Base-by-base conservation (phyloP, 2,888 invertebrate genomes). In the Sussaba pulchella region DNA sequence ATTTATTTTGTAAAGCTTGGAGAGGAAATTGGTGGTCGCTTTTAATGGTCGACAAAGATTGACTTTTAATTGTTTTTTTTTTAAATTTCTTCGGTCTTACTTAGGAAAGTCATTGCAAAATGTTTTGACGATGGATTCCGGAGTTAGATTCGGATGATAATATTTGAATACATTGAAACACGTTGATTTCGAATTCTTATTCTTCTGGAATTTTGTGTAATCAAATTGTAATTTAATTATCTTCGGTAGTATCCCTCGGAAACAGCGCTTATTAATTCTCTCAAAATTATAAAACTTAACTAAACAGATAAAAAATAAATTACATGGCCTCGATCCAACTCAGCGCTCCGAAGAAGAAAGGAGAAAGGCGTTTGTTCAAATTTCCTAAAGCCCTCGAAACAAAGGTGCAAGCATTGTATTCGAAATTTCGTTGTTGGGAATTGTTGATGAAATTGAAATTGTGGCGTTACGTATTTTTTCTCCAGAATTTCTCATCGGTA, bases 401-500 rank as follows among this genome's bases (percentile, higher is more conserved):
- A 57, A 57, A 8, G 17, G 3, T 10, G 0, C 54, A n/a, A 36
- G 14, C 57, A 36, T 54, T 31, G 36, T 57, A 14, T 57, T 36
- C 17, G 5, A 31, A 10, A 17, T 36, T 8, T 17, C 17, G n/a
- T 17, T 57, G n/a, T 36, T 31, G 14, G 9, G 17, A 31, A 6
- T 5, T 9, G 31, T 57, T 31, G 9, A 36, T 17, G 31, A 31
- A 36, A n/a, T n/a, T n/a, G 31, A 57, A 57, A 26, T 57, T 41
- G 39, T n/a, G 41, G 19, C 21, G 21, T 2, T 66, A 43, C 43
- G 41, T 71, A 31, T 31, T 31, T 31, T 31, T 31, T 31, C 31
- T 31, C 31, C 52, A 45, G 50, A 31, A 54, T 14, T 24, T 61
- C 52, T 41, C 61, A 71, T 41, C 50, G 52, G 66, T n/a, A n/a